Base-by-base conservation (phyloP, 2,888 invertebrate genomes). In the Ophion ellenae region DNA sequence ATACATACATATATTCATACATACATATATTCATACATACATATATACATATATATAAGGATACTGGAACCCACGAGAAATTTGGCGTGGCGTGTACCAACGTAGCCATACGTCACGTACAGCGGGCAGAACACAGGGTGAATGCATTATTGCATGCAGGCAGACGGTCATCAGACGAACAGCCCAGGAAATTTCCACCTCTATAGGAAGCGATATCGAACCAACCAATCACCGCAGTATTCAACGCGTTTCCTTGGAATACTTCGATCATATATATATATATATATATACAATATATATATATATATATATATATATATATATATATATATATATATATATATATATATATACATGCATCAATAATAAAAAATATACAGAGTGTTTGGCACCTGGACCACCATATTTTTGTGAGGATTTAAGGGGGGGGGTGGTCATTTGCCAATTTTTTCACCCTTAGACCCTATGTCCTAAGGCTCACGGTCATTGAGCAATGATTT, bases 171-270 rank as follows among this genome's bases (percentile, higher is more conserved):
- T 3, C 45, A 45, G 45, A 45, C 45, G 71, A 81, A 59, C 78
- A 73, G 76, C 47, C 47, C 77, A 74, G 86, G 83, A 86, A 86
- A 86, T 86, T 86, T 80, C 77, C 73, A 83, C 64, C 83, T 67
- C 76, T 61, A 83, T 66, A 77, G 69, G 32, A 3, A 36, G 57
- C 69, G 80, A 81, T 78, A 83, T 83, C 79, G 74, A 69, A 81
- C 69, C 81, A 69, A 77, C 81, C 83, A 86, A 86, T 86, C 83
- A 83, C 77, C 81, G 76, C 20, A 64, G 83, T 74, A 86, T 86
- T 86, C 81, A 81, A 73, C 24, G 59, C 57, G 67, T 75, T 74
- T 53, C 71, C 32, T 73, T 32, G 74, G 69, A 67, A 36, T 77
- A 64, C 77, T 69, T 61, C 73, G 24, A 24, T 24, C 24, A 24